These are phyloP conservation scores for Melospiza georgiana DNA, from an alignment of 2,113 vertebrate genomes.

Conservation along the genomic window DNA sequence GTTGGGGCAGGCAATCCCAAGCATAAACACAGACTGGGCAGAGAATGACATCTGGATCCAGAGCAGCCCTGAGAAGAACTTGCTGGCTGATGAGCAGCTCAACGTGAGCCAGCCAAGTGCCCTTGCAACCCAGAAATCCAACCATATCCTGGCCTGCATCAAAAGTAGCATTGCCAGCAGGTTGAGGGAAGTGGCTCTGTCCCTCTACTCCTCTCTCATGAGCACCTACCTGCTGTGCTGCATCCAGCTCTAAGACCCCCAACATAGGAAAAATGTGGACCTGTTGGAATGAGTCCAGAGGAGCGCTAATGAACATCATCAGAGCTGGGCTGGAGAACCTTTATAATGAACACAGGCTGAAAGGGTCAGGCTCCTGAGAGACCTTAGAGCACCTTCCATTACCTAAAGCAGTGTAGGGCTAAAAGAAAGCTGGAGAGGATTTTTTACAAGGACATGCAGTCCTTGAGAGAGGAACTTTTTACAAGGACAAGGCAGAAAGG, in stretches of 20 bases:
- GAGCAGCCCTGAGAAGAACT: neutral
- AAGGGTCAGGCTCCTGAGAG: neutral
- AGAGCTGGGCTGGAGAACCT: neutral
- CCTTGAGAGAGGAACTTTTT: neutral
- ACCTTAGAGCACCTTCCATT: neutral
- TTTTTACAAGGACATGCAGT: neutral
- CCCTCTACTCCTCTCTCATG: neutral
- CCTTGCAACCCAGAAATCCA: neutral
- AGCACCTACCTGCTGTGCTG: neutral
- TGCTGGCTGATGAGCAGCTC: neutral
- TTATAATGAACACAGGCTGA: neutral
- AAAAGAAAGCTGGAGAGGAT: neutral
- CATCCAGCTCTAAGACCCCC: neutral
- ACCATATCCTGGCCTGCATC: neutral
- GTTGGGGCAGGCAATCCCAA: neutral
- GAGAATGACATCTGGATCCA: neutral
- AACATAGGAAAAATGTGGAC: neutral
- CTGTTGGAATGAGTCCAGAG: neutral
- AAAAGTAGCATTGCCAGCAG: neutral
- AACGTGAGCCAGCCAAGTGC: neutral
- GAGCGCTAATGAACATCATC: accelerated
- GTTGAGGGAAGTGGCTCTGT: neutral
- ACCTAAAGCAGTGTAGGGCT: neutral
- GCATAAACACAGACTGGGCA: neutral
- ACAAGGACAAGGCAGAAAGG: neutral